Percentiles rank a stretch among this genome's conserved stretches.
phyloP scores from a whole-genome alignment of 2,888 invertebrate species.

The Belgica antarctica region DNA sequence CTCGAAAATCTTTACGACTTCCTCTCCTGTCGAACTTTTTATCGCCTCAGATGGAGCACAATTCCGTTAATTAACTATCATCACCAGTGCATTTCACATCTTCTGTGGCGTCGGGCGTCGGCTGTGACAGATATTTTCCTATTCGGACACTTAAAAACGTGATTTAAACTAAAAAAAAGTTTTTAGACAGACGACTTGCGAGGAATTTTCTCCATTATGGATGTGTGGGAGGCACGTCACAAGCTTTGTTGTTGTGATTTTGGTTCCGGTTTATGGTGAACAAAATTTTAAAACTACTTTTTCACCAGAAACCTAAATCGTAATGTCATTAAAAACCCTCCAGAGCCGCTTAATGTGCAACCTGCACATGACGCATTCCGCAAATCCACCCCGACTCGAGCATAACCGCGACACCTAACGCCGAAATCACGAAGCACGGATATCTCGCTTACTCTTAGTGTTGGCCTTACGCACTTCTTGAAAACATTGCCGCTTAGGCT shows the following conservation, averaged over 20 bases:
- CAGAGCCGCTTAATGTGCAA: too few relatives aligned
- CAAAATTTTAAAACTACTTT: too few relatives aligned
- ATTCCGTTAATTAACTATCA: conserved; percentile 3
- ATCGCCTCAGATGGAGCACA: conserved; percentile 16
- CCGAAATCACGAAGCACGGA: too few relatives aligned
- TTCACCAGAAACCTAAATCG: too few relatives aligned
- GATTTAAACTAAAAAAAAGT: conserved; percentile 24
- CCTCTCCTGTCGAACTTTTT: conserved; percentile 28
- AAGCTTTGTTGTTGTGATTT: background rate
- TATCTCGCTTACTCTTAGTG: too few relatives aligned
- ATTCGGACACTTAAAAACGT: background rate
- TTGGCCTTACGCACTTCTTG: too few relatives aligned
- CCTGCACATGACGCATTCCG: too few relatives aligned
- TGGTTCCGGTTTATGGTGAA: background rate
- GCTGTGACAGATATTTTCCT: background rate
- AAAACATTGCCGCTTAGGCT: too few relatives aligned
- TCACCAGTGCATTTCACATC: conserved; percentile 2
- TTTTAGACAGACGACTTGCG: conserved; percentile 26
- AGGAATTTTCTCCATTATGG: conserved; percentile 41
- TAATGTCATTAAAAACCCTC: too few relatives aligned
- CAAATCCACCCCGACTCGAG: too few relatives aligned
- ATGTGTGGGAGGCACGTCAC: conserved; percentile 30
- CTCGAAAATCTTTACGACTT: conserved; percentile 34
- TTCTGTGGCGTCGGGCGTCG: background rate
- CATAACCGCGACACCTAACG: conserved; percentile 1